Conservation (phyloP, 2,797 vertebrate species). For the Spea hammondii region DNA sequence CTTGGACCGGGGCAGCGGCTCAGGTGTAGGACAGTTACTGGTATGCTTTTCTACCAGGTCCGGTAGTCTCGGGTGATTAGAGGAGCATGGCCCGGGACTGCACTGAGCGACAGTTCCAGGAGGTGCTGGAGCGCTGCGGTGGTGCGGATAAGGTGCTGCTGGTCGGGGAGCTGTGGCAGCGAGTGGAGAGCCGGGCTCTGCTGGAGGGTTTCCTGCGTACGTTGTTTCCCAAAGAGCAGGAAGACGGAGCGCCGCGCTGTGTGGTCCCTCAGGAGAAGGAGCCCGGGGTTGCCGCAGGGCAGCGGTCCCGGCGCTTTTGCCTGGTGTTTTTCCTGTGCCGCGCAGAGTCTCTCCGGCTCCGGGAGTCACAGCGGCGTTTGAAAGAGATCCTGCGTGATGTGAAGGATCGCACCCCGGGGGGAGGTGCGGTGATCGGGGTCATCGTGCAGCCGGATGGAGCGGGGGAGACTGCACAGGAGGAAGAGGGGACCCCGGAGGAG, state of each 20-base stretch:
- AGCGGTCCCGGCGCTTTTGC: constrained; percentile 51
- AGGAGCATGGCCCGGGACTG: constrained; percentile 13
- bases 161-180: constrained; percentile 63
- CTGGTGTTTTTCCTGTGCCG: constrained; percentile 65
- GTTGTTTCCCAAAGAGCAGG: constrained; percentile 52
- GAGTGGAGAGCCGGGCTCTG: constrained; percentile 56
- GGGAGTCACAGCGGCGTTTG: constrained; percentile 54
- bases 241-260: background rate
- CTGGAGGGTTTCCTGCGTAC: constrained; percentile 62
- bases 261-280: background rate
- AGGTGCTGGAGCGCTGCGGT: constrained; percentile 52
- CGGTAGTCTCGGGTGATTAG: background rate
- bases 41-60: constrained; percentile 24
- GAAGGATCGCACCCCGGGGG: constrained; percentile 54
- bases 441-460: constrained; percentile 53
- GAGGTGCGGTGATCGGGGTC: constrained; percentile 57
- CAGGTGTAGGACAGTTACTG: background rate
- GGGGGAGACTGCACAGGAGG: constrained; percentile 3
- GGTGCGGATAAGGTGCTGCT: constrained; percentile 59
- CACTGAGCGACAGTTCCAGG: constrained; percentile 48
- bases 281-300: too few relatives aligned
- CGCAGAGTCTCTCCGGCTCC: constrained; percentile 47
- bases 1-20: background rate
- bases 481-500: background rate
- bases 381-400: constrained; percentile 69